Base-by-base conservation (phyloP, 2,113 vertebrate genomes). In the Xiphophorus hellerii region DNA sequence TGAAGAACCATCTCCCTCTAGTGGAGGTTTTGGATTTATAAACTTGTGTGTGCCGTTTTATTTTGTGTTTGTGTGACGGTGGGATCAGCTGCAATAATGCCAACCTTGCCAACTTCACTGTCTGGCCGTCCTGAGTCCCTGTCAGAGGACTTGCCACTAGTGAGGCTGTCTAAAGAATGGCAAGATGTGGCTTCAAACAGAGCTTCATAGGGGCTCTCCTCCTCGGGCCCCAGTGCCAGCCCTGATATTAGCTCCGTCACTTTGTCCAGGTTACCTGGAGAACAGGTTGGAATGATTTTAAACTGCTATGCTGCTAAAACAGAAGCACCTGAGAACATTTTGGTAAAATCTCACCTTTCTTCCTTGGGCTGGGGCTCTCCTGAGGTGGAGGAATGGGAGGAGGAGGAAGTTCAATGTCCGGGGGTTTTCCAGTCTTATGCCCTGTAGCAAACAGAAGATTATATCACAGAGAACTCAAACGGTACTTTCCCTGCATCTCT, bases 101-200 rank as follows among this genome's bases (percentile, higher is more conserved):
- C 76, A 17, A 94, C 94, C 92, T 93, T 95, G 61, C 94, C 92
- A 3, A 94, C 94, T 44, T 98, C 97, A 0, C 87, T 90, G 8
- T 99, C 98, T 6, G 90, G 97, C 22, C 89, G 94, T 62, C 89
- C 80, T 0, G 96, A 97, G 58, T 99, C 98, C 33, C 95, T 91
- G 91, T 99, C 97, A 0, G 97, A 99, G 0, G 97, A 98, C 27
- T 95, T 97, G 42, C 97, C 96, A 0, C 97, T 99, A 90, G 96
- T 95, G 54, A 96, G 94, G 91, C 97, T 98, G 93, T 99, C 97
- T 88, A 99, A 80, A 0, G 97, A 98, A 80, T 98, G 97, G 90
- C 97, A 98, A 71, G 98, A 99, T 0, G 97, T 96, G 3, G 97
- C 97, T 2, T 98, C 97, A 85, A 95, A 99, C 62, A 99, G 88